A percentile compares a stretch with the other conserved stretches of the same genome.
Conservation (phyloP, 2,888 invertebrate species). For the Lordiphosa fenestrarum region DNA sequence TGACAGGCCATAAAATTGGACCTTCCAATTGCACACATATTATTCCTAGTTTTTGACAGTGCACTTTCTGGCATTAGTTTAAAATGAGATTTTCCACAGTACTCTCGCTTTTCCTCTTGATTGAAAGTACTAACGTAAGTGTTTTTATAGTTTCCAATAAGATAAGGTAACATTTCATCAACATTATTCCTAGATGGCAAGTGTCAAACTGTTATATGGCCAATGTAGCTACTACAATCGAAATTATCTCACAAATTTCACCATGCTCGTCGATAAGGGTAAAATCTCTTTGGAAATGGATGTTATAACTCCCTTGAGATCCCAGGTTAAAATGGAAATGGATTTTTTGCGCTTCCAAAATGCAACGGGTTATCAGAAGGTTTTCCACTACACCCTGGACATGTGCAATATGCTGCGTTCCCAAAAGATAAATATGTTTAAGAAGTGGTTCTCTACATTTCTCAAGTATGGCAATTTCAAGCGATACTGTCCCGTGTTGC, state of each 20-base stretch:
- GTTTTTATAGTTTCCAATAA: too few species aligned
- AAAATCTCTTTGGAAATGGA: slow-evolving; percentile 24
- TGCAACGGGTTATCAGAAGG: slow-evolving; percentile 16
- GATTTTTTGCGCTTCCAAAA: slow-evolving; percentile 23
- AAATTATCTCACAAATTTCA: slow-evolving; percentile 28
- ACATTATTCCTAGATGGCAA: slow-evolving; percentile 12
- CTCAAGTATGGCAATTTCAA: slow-evolving; percentile 51
- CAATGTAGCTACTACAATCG: slow-evolving; percentile 36
- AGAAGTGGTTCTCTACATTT: slow-evolving; percentile 44
- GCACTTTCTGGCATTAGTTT: too few species aligned
- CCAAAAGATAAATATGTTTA: slow-evolving; percentile 40
- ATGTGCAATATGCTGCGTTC: slow-evolving; percentile 49
- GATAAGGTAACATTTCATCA: too few species aligned
- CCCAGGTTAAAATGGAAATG: slow-evolving; percentile 37
- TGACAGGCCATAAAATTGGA: too few species aligned
- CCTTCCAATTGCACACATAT: too few species aligned
- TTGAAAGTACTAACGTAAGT: too few species aligned
- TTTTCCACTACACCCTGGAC: slow-evolving; percentile 50
- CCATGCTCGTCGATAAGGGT: not conserved
- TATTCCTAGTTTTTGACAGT: too few species aligned
- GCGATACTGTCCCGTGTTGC: slow-evolving; percentile 47
- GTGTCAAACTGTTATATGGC: slow-evolving; percentile 6
- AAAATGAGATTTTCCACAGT: too few species aligned
- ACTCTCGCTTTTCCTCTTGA: too few species aligned
- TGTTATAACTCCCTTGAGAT: slow-evolving; percentile 10